These are phyloP conservation scores for Microcebus murinus DNA, from an alignment of 2,113 vertebrate genomes.

Conservation along the genomic window DNA sequence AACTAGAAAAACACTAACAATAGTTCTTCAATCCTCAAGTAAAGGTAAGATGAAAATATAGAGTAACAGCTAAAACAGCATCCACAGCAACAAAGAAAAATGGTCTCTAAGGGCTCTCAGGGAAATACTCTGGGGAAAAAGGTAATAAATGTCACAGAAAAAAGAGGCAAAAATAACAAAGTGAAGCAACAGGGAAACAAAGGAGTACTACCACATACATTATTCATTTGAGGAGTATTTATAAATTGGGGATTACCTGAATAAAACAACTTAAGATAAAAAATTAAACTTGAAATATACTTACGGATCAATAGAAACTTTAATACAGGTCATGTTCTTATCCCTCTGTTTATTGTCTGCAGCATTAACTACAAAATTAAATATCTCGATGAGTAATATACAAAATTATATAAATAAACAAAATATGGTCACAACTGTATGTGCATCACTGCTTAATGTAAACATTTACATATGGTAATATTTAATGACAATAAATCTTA, in stretches of 20 bases:
- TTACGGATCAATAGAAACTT: slow-evolving; percentile 99
- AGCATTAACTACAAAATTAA: slow-evolving; percentile 93
- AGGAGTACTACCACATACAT: background rate
- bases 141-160: background rate
- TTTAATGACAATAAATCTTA: background rate
- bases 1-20: background rate
- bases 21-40: background rate
- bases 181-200: background rate
- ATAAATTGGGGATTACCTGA: background rate
- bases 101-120: background rate
- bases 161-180: slow-evolving; percentile 16
- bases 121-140: background rate
- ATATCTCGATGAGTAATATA: slow-evolving; percentile 58
- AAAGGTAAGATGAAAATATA: background rate
- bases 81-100: slow-evolving; percentile 11
- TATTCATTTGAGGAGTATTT: background rate
- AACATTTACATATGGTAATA: background rate
- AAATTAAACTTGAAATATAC: slow-evolving; percentile 84
- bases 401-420: background rate
- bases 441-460: background rate
- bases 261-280: slow-evolving; percentile 48
- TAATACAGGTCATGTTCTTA: slow-evolving; percentile 98
- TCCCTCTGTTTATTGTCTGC: slow-evolving; percentile 99
- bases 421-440: background rate
- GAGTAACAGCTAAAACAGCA: background rate